Evolutionary conservation across 2,888 invertebrate genomes (phyloP), one percentile per base, ranked within the genome.

Genomic region (Dryococelus australis): DNA sequence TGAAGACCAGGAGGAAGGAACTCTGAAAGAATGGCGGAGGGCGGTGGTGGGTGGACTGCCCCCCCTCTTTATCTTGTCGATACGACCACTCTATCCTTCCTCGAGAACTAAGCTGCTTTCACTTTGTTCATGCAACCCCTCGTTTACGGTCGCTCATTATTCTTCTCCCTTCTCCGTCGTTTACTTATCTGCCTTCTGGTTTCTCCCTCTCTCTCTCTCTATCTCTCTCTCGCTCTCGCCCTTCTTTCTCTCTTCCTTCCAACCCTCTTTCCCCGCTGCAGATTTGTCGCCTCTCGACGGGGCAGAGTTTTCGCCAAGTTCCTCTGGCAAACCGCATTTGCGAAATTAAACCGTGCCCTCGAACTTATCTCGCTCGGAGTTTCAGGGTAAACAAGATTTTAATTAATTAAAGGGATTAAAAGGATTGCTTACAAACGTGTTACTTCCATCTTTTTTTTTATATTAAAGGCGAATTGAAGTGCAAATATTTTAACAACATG

Each of bases 71-170:
- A 65, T 65, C 65, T 65, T 65, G 65, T 65, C 65, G 65, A 65
- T 65, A 65, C 65, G 65, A 65, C 24, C 65, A 65, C 65, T 65
- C 24, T 65, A 65, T 65, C 65, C 65, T 65, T 65, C 65, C 65
- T 65, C 20, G 0, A 65, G 24, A 65, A 65, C 65, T 65, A 65
- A 65, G 65, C 65, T 65, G 65, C 65, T 65, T 65, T 65, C 65
- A 65, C 65, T 65, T 65, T n/a, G 65, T 24, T 65, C 65, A 12
- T 65, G 65, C 65, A 35, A 35, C 65, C 65, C 65, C 65, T 65
- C 65, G 65, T 65, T 65, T 65, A 65, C 65, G 65, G 65, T n/a
- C 65, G 65, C 65, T 65, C 65, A 65, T 65, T 65, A 65, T 65
- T 65, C 65, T 65, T 65, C 65, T 65, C 65, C 65, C 65, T 20